Evolutionary conservation across 1,140 invertebrate genomes (phyloP).

Genomic region (Pogonomyrmex californicus): DNA sequence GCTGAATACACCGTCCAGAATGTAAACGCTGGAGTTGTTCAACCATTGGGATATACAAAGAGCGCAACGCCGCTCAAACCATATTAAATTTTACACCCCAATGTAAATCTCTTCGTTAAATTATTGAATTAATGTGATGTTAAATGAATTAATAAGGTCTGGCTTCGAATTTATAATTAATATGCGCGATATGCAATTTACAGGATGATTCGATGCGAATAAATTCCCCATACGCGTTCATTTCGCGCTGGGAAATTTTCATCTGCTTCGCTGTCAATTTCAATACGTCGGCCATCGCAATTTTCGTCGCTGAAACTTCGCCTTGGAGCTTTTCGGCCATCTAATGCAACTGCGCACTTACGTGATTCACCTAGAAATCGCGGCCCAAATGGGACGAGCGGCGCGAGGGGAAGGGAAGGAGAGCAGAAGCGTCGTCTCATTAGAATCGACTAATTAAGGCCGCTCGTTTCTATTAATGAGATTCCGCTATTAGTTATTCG

Average conservation of each 20-base stretch:
- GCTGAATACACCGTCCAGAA: neutral
- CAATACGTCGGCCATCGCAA: neutral
- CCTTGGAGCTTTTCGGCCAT: neutral
- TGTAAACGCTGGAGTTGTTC: neutral
- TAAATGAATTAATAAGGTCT: constrained; percentile 14
- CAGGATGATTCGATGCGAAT: neutral
- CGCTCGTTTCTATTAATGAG: constrained; percentile 65
- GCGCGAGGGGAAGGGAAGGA: neutral
- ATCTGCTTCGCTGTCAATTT: neutral
- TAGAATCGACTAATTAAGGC: constrained; percentile 70
- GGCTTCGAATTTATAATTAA: neutral
- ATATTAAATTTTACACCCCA: neutral
- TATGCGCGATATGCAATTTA: neutral
- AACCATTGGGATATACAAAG: neutral
- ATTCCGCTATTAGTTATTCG: constrained; percentile 63
- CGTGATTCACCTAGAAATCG: constrained; percentile 42
- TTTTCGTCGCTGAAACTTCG: constrained; percentile 15
- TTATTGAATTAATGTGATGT: neutral
- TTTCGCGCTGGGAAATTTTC: neutral
- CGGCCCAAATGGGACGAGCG: constrained; percentile 36
- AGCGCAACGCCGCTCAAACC: neutral
- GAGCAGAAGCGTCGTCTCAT: constrained; percentile 48
- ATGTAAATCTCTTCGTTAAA: constrained; percentile 3
- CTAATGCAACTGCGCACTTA: constrained; percentile 11
- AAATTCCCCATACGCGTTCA: neutral